Conservation (phyloP, 2,797 vertebrate genomes). For the Enoplosus armatus region DNA sequence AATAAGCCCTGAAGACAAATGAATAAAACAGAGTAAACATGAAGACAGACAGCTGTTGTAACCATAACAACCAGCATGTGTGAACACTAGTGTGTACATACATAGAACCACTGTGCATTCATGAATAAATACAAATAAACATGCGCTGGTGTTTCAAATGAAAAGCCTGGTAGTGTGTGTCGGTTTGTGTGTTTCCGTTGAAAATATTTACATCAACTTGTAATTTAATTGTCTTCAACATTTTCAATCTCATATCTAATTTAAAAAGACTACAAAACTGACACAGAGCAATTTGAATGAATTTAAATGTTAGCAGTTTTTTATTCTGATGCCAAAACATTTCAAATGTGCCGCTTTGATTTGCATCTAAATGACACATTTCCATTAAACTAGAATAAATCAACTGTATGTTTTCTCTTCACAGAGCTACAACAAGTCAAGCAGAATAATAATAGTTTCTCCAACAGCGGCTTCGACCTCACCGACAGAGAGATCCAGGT, state of each 20-base stretch:
- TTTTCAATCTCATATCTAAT: not conserved
- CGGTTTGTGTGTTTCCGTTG: not conserved
- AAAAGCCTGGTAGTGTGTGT: not conserved
- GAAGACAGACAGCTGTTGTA: not conserved
- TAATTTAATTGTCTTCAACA: not conserved
- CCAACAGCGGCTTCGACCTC: not conserved
- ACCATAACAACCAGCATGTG: constrained; percentile 2
- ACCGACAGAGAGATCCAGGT: not conserved
- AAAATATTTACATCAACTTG: not conserved
- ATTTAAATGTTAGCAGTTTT: not conserved
- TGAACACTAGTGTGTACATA: not conserved
- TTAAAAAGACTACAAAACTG: not conserved
- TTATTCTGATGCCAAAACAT: not conserved
- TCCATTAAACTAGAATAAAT: not conserved
- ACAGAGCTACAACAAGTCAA: not conserved
- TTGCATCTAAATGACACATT: constrained; percentile 14
- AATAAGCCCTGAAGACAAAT: not conserved
- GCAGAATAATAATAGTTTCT: not conserved
- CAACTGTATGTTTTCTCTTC: not conserved
- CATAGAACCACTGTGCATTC: not conserved
- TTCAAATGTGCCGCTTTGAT: not conserved
- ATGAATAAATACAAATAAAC: constrained; percentile 17
- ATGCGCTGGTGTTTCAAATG: too few species aligned
- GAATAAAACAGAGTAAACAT: not conserved
- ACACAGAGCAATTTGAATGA: not conserved